These are phyloP conservation scores for Incurvaria masculella DNA, from an alignment of 2,888 invertebrate species.

Conservation along the genomic window DNA sequence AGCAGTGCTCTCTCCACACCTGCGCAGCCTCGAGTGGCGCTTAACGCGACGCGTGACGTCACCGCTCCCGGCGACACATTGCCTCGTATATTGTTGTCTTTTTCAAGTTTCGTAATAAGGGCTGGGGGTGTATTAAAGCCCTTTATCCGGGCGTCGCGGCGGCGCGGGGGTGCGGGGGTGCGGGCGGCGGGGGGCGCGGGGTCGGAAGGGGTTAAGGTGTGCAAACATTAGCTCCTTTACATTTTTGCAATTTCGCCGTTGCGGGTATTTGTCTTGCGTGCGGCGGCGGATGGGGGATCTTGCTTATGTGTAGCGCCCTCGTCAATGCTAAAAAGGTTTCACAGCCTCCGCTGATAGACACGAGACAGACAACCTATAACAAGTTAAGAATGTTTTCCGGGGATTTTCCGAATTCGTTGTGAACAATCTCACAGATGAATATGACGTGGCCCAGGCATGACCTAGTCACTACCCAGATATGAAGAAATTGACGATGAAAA, in stretches of 20 bases:
- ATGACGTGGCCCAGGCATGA: too few species aligned
- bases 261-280: neutral
- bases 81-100: slow-evolving; percentile 58
- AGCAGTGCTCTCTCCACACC: slow-evolving; percentile 49
- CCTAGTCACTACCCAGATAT: too few species aligned
- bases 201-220: slow-evolving; percentile 56
- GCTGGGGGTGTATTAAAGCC: slow-evolving; percentile 59
- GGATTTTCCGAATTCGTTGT: too few species aligned
- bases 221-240: slow-evolving; percentile 58
- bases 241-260: slow-evolving; percentile 54
- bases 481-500: too few species aligned
- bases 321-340: neutral
- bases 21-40: slow-evolving; percentile 34
- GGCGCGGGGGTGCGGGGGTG: slow-evolving; percentile 9
- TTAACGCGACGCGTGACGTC: slow-evolving; percentile 50
- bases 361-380: too few species aligned
- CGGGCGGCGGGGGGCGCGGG: slow-evolving; percentile 32
- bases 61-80: slow-evolving; percentile 55
- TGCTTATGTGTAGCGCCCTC: neutral
- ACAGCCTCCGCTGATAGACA: too few species aligned
- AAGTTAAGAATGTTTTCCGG: too few species aligned
- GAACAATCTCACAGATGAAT: too few species aligned
- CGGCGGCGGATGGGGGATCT: neutral
- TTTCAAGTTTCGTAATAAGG: slow-evolving; percentile 59
- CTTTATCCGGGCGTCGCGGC: slow-evolving; percentile 57